Evolutionary conservation across 2,888 invertebrate species (phyloP).

Genomic region (Caenorhabditis macrosperma): DNA sequence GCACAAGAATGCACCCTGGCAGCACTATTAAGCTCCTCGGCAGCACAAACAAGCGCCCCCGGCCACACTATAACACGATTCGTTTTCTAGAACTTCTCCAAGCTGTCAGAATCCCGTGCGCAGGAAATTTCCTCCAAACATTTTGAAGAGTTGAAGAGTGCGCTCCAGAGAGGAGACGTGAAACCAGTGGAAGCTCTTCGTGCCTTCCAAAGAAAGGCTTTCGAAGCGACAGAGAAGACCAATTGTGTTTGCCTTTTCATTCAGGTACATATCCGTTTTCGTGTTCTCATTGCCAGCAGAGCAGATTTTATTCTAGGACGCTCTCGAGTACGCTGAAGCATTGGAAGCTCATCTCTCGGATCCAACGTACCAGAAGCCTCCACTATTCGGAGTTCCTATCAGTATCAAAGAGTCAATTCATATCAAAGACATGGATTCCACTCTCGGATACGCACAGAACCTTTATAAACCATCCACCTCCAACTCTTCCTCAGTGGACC

Average conservation of each 20-base stretch:
- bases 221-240: slow-evolving; percentile 67
- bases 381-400: slow-evolving; percentile 76
- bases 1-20: not conserved
- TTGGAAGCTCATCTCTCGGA: slow-evolving; percentile 12
- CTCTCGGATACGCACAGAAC: slow-evolving; percentile 76
- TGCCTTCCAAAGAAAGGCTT: slow-evolving; percentile 73
- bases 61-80: not conserved
- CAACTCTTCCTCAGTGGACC: slow-evolving; percentile 62
- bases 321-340: slow-evolving; percentile 25
- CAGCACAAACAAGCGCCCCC: not conserved
- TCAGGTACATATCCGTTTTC: slow-evolving; percentile 14
- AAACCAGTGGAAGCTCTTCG: slow-evolving; percentile 66
- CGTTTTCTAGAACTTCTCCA: slow-evolving; percentile 26
- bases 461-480: slow-evolving; percentile 72
- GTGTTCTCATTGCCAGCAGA: not conserved
- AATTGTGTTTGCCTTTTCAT: slow-evolving; percentile 74
- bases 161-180: slow-evolving; percentile 60
- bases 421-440: slow-evolving; percentile 76
- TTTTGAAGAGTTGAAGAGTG: slow-evolving; percentile 48
- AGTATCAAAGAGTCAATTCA: slow-evolving; percentile 73
- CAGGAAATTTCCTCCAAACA: slow-evolving; percentile 6
- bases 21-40: not conserved
- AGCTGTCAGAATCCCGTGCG: slow-evolving; percentile 28
- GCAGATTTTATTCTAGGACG: slow-evolving; percentile 3
- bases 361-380: slow-evolving; percentile 27